Evolutionary conservation across 2,797 vertebrate genomes (phyloP).

Genomic region (Jordanella pulchra): DNA sequence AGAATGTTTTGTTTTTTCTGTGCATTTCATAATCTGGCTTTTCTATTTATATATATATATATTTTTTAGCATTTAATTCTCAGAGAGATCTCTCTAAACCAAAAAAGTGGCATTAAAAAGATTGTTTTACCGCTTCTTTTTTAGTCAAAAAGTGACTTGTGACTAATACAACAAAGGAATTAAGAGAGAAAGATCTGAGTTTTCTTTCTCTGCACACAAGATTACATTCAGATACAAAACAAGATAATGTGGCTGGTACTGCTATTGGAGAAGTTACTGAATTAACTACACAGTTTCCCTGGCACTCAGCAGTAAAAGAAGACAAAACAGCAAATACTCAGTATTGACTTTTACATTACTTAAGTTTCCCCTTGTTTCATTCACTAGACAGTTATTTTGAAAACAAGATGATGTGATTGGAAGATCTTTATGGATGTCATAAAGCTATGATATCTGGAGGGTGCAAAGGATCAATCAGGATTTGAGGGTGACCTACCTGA

Average conservation of each 20-base stretch:
- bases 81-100: slow-evolving; percentile 43
- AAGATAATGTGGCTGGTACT: neutral
- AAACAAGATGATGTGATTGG: slow-evolving; percentile 12
- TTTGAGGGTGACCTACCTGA: neutral
- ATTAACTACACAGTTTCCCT: slow-evolving; percentile 41
- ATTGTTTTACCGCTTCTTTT: slow-evolving; percentile 41
- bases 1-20: neutral
- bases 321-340: slow-evolving; percentile 38
- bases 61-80: slow-evolving; percentile 24
- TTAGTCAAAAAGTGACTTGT: slow-evolving; percentile 39
- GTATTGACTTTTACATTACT: slow-evolving; percentile 51
- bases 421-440: slow-evolving; percentile 10
- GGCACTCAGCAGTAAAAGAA: slow-evolving; percentile 13
- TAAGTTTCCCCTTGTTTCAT: slow-evolving; percentile 28
- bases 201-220: slow-evolving; percentile 2
- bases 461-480: slow-evolving; percentile 17
- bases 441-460: slow-evolving; percentile 23
- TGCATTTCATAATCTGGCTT: slow-evolving; percentile 35
- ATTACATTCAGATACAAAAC: slow-evolving; percentile 5
- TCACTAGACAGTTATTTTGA: neutral
- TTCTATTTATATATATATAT: slow-evolving; percentile 3
- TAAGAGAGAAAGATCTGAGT: slow-evolving; percentile 25
- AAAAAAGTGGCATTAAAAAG: slow-evolving; percentile 46
- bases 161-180: slow-evolving; percentile 11
- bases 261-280: slow-evolving; percentile 14